phyloP scores from a whole-genome alignment of 2,888 invertebrate genomes.

The Scaptomyza polygonia region DNA sequence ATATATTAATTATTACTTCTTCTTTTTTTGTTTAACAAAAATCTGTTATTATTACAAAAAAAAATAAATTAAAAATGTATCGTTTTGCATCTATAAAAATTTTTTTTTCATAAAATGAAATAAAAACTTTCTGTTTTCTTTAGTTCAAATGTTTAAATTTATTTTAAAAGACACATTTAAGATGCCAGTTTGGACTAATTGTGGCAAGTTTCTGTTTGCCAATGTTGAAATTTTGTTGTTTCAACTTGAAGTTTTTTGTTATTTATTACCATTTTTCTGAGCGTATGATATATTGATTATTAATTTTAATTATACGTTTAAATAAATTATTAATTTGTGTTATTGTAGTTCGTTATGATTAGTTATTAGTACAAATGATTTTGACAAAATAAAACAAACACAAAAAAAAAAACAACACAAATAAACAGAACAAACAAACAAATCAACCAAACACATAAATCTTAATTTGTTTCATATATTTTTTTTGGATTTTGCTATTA shows the following conservation, averaged over 20 bases:
- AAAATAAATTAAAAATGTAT: too few relatives aligned
- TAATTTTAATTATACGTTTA: constrained; percentile 74
- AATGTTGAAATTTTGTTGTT: constrained; percentile 59
- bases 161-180: constrained; percentile 37
- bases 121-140: constrained; percentile 69
- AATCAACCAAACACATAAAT: constrained; percentile 62
- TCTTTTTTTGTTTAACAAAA: constrained; percentile 77
- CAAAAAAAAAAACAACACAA: constrained; percentile 51
- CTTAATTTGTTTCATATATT: constrained; percentile 58
- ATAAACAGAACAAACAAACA: constrained; percentile 54
- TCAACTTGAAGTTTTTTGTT: constrained; percentile 78
- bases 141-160: constrained; percentile 44
- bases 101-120: constrained; percentile 78
- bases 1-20: constrained; percentile 42
- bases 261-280: constrained; percentile 67
- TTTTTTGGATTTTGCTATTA: constrained; percentile 28
- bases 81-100: constrained; percentile 28
- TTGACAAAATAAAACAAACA: constrained; percentile 70
- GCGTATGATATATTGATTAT: constrained; percentile 70
- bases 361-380: constrained; percentile 76
- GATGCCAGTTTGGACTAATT: constrained; percentile 29
- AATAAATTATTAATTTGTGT: constrained; percentile 83
- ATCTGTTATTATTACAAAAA: constrained; percentile 27
- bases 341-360: constrained; percentile 82
- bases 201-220: constrained; percentile 58